Evolutionary conservation across 2,797 vertebrate genomes (phyloP).

Genomic region (Fringilla coelebs): DNA sequence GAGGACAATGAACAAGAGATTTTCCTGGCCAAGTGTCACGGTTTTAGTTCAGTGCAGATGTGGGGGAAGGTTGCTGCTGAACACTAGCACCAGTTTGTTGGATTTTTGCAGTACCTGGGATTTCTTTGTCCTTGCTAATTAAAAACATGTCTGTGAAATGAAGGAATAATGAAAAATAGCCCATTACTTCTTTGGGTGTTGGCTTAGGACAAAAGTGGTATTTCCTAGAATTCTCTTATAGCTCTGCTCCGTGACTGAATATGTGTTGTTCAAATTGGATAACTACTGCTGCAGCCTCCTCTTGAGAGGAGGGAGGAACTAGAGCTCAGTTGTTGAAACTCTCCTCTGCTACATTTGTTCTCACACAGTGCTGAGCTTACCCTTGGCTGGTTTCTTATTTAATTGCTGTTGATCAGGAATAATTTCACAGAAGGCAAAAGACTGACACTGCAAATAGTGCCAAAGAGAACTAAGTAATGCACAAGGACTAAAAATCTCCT

Average conservation of each 20-base stretch:
- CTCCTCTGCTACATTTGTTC: not conserved
- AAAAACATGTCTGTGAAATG: not conserved
- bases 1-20: not conserved
- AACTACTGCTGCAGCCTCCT: not conserved
- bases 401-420: not conserved
- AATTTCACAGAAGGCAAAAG: not conserved
- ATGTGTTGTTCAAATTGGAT: not conserved
- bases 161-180: not conserved
- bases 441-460: not conserved
- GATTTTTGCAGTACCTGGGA: not conserved
- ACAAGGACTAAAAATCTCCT: not conserved
- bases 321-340: not conserved
- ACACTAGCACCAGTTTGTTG: not conserved
- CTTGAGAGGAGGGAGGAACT: not conserved
- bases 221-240: not conserved
- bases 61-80: not conserved
- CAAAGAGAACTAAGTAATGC: not conserved
- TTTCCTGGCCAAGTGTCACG: not conserved
- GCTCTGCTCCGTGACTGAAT: not conserved
- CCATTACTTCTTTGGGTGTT: not conserved
- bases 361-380: not conserved
- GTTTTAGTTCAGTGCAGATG: not conserved
- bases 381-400: not conserved
- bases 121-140: not conserved
- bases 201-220: not conserved